Evolutionary conservation across 2,797 vertebrate genomes (phyloP), one percentile per base, ranked within the genome.

Genomic region (Tolypeutes matacus): DNA sequence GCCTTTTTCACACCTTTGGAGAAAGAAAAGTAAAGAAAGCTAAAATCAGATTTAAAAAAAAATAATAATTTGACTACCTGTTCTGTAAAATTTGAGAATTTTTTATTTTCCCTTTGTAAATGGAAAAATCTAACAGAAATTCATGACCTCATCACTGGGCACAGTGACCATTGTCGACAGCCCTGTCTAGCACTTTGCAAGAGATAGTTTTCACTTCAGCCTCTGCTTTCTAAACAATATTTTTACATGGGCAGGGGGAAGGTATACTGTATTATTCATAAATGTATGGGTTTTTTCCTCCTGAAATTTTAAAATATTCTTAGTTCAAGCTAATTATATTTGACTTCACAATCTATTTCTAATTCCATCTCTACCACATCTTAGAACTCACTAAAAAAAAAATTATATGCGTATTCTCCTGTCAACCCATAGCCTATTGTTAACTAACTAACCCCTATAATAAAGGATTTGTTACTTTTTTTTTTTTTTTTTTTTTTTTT

Each of bases 121-220:
- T 67, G 34, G 1, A n/a, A 27, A 81, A 7, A 23, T 67, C 72
- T 70, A 29, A 89, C 6, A n/a, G 60, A 78, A 73, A 77, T 53
- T 64, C 11, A 70, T 31, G 31, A 1, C 20, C 60, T 93, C 82
- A 86, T 51, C 49, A 73, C 15, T 65, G 29, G 65, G 42, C 75
- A 82, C n/a, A 60, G 29, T 75, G 65, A 77, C 51, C 51, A 20
- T 31, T 73, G n/a, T 4, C 36, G 12, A 70, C 8, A 75, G 9
- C 8, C 42, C 1, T 25, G n/a, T 3, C 18, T 77, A 53, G 42
- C 27, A 86, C 46, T 39, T 76, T 31, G 4, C 56, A 81, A 93
- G 12, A 31, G 25, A 69, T 67, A 82, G 62, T 85, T 94, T 86
- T 72, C 80, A 80, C 92, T 91, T 51, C 21, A 86, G 69, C 42